Percentiles rank a stretch among this genome's conserved stretches.
These are phyloP conservation scores for Plectus sambesii DNA, from an alignment of 1,140 invertebrate species.

Conservation along the genomic window DNA sequence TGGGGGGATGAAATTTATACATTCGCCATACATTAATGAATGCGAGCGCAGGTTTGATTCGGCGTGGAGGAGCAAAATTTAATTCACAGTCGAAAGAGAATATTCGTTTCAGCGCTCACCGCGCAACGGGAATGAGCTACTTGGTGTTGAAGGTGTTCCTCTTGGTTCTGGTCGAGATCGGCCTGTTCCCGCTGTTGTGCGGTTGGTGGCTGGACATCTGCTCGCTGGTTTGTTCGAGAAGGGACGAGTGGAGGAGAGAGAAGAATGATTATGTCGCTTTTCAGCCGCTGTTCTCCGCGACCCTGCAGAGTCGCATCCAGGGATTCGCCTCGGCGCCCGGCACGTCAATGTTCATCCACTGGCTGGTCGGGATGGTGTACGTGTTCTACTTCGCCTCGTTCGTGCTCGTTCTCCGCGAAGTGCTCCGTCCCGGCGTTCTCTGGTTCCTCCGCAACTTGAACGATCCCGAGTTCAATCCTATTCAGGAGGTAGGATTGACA, in stretches of 20 bases:
- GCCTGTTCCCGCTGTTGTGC: conserved; percentile 85
- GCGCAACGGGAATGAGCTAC: conserved; percentile 81
- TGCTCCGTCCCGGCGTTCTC: conserved; percentile 75
- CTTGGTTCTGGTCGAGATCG: conserved; percentile 83
- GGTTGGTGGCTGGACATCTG: conserved; percentile 99
- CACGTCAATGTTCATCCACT: conserved; percentile 94
- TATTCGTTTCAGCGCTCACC: conserved; percentile 57
- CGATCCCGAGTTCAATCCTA: conserved; percentile 97
- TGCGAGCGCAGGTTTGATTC: too few relatives aligned
- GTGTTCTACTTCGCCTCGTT: conserved; percentile 99
- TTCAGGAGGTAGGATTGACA: conserved; percentile 35
- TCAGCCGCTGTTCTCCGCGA: conserved; percentile 26
- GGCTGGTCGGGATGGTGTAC: conserved; percentile 98
- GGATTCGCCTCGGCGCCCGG: conserved; percentile 77
- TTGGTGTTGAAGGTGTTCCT: conserved; percentile 87
- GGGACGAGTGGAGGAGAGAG: too few relatives aligned
- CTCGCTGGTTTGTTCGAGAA: conserved; percentile 66
- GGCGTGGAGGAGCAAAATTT: too few relatives aligned
- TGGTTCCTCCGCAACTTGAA: conserved; percentile 70
- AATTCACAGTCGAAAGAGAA: too few relatives aligned
- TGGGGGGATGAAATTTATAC: too few relatives aligned
- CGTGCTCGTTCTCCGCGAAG: conserved; percentile 78
- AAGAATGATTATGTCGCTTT: conserved; percentile 18
- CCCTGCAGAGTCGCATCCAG: conserved; percentile 58
- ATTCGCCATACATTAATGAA: too few relatives aligned